Evolutionary conservation across 2,113 vertebrate species (phyloP).

Genomic region (Balaenoptera acutorostrata): DNA sequence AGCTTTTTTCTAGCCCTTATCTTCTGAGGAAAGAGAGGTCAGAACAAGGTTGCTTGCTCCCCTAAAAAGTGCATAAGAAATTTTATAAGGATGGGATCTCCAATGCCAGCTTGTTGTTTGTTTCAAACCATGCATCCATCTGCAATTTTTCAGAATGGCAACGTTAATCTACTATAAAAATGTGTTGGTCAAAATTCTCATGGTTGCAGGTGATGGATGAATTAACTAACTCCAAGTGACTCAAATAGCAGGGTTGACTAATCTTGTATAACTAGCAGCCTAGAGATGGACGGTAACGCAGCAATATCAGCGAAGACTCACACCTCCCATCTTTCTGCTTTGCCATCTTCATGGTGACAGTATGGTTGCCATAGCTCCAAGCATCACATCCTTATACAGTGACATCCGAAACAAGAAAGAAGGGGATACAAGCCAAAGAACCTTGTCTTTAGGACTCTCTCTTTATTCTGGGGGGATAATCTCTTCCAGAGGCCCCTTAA

Average conservation of each 20-base stretch:
- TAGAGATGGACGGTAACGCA: neutral
- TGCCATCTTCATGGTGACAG: neutral
- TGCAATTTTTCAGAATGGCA: neutral
- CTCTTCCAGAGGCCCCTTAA: neutral
- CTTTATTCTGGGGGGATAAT: neutral
- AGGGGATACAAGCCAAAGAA: neutral
- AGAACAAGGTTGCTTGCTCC: neutral
- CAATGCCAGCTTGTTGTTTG: neutral
- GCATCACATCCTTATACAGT: neutral
- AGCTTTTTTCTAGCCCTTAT: neutral
- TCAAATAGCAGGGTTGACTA: neutral
- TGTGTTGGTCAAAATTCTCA: neutral
- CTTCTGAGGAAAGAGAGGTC: neutral
- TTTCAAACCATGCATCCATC: neutral
- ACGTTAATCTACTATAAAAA: neutral
- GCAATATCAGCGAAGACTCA: neutral
- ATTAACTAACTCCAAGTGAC: neutral
- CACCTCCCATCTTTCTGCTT: accelerated
- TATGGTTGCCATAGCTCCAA: neutral
- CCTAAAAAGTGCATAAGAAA: neutral
- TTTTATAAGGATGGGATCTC: neutral
- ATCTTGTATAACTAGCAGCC: neutral
- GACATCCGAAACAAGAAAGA: neutral
- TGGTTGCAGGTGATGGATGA: neutral
- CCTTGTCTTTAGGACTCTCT: neutral